These are phyloP conservation scores for Formica selysi DNA, from an alignment of 1,140 invertebrate species.

Conservation along the genomic window DNA sequence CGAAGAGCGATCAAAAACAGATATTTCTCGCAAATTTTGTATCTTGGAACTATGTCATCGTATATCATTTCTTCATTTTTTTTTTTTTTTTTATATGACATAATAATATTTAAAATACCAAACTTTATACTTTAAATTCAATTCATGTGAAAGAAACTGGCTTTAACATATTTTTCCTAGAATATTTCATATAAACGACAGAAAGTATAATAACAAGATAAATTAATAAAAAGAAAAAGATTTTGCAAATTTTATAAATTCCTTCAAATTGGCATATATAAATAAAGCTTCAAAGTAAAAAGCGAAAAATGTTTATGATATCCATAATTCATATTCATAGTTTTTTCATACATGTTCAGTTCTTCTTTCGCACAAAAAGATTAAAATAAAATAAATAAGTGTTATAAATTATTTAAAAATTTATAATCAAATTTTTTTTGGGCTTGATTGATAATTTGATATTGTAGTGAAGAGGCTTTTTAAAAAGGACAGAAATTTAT, in stretches of 20 bases:
- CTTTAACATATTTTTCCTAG: background rate
- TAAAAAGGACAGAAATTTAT: background rate
- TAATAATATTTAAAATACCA: background rate
- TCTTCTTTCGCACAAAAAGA: background rate
- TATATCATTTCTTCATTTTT: background rate
- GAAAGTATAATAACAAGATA: background rate
- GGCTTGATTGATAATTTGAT: too few species aligned
- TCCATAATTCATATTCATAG: background rate
- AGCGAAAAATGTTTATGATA: background rate
- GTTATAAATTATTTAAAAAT: background rate
- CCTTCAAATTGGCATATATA: background rate
- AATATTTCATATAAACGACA: background rate
- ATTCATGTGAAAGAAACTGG: background rate
- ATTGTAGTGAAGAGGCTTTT: background rate
- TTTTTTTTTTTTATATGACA: background rate
- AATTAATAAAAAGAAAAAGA: background rate
- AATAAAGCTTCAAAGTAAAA: constrained; percentile 1
- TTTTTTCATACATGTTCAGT: too few species aligned
- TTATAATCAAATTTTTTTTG: background rate
- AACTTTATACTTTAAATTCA: background rate
- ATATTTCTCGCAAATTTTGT: background rate
- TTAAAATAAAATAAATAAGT: background rate
- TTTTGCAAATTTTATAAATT: constrained; percentile 4
- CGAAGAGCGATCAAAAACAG: background rate
- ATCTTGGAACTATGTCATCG: background rate